A percentile compares a stretch with the other conserved stretches of the same genome.
These are phyloP conservation scores for Calidris pygmaea DNA, from an alignment of 2,113 vertebrate genomes.

Conservation along the genomic window DNA sequence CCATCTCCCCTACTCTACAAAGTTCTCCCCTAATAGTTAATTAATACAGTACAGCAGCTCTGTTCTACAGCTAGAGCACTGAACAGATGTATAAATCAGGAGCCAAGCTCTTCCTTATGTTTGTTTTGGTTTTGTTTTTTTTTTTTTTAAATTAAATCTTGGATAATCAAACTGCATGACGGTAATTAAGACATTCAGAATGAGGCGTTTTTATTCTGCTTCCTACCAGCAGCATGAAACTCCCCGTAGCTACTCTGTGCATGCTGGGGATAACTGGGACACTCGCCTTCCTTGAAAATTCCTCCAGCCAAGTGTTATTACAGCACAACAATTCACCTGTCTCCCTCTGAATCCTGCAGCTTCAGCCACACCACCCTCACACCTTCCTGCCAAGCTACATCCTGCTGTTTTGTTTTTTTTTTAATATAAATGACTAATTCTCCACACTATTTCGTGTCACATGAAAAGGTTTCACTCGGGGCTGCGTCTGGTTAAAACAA, in stretches of 20 bases:
- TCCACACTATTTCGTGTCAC: background rate
- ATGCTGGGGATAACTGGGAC: rapidly evolving
- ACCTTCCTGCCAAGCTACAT: background rate
- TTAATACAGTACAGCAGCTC: too few species aligned
- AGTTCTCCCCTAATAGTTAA: background rate
- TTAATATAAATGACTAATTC: background rate
- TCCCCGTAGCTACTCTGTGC: rapidly evolving
- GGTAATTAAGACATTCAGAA: background rate
- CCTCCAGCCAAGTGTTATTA: background rate
- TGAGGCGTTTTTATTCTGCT: background rate
- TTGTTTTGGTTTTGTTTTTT: too few species aligned
- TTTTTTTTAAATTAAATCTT: background rate
- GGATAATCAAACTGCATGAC: background rate
- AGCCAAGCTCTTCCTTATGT: background rate
- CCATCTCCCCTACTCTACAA: too few species aligned
- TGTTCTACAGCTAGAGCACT: too few species aligned
- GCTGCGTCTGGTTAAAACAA: conserved; percentile 17
- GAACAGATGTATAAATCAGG: background rate
- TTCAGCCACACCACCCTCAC: background rate
- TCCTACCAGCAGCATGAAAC: background rate
- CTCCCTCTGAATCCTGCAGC: background rate
- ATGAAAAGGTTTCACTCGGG: background rate
- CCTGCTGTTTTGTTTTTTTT: background rate
- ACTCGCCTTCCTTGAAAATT: background rate
- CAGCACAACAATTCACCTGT: background rate